These are phyloP conservation scores for Heterodera schachtii DNA, from an alignment of 1,140 invertebrate genomes.

Conservation along the genomic window DNA sequence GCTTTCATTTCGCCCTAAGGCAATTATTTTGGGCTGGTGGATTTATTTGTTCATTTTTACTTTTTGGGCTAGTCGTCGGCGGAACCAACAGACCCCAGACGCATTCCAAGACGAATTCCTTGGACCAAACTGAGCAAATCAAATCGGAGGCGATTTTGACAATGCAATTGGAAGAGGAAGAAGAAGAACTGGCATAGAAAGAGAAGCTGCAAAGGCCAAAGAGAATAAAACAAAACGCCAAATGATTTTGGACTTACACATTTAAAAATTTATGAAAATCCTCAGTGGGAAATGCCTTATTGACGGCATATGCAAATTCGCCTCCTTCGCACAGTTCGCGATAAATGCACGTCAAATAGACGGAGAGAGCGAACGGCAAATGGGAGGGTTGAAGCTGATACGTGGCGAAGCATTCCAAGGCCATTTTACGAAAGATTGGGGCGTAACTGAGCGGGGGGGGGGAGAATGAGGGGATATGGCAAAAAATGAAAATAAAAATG, in stretches of 20 bases:
- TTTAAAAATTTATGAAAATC: conserved; percentile 54
- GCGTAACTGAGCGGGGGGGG: conserved; percentile 29
- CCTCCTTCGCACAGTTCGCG: conserved; percentile 43
- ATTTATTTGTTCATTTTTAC: background rate
- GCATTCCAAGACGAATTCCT: conserved; percentile 42
- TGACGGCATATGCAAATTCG: conserved; percentile 37
- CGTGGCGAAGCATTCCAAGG: conserved; percentile 52
- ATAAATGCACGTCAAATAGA: conserved; percentile 51
- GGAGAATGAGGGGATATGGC: too few relatives aligned
- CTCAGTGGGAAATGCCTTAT: conserved; percentile 42
- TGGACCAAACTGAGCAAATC: conserved; percentile 38
- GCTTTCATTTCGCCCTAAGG: background rate
- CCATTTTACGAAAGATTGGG: conserved; percentile 31
- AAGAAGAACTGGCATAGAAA: conserved; percentile 38
- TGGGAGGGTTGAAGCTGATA: conserved; percentile 47
- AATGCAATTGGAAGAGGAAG: conserved; percentile 13
- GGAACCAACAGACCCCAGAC: conserved; percentile 40
- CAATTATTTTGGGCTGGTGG: conserved; percentile 13
- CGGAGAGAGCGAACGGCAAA: conserved; percentile 48
- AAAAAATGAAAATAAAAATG: background rate
- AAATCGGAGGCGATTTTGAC: conserved; percentile 38
- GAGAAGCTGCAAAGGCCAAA: conserved; percentile 35
- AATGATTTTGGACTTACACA: conserved; percentile 39
- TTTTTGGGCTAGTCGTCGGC: background rate
- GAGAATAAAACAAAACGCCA: background rate